Percentiles rank a stretch among this genome's conserved stretches.
These are phyloP conservation scores for Puma concolor DNA, from an alignment of 2,113 vertebrate genomes.

Conservation along the genomic window DNA sequence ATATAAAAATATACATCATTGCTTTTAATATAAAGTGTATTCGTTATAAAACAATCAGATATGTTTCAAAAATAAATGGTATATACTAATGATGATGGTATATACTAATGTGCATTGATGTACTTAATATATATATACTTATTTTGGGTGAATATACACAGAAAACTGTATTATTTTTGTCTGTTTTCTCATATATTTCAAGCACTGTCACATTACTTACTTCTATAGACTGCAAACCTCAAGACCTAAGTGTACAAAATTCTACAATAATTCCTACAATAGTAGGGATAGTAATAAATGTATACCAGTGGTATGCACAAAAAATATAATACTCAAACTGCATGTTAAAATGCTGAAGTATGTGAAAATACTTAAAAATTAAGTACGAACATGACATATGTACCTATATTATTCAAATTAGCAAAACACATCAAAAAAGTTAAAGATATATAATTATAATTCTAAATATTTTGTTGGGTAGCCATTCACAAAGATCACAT, in stretches of 20 bases:
- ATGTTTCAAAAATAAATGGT: background rate
- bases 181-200: background rate
- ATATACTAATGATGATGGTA: background rate
- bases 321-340: background rate
- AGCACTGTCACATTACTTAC: background rate
- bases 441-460: background rate
- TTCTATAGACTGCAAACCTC: background rate
- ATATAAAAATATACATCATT: background rate
- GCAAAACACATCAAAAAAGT: background rate
- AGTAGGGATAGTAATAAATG: background rate
- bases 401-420: background rate
- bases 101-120: background rate
- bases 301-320: background rate
- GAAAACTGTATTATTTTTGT: background rate
- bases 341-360: background rate
- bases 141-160: background rate
- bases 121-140: background rate
- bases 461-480: background rate
- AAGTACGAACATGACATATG: background rate
- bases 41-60: background rate
- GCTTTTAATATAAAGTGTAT: background rate
- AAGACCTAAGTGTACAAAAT: background rate
- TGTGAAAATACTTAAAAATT: background rate
- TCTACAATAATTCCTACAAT: background rate
- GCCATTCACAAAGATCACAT: background rate